Percentiles rank a stretch among this genome's conserved stretches.
phyloP scores from a whole-genome alignment of 1,140 invertebrate species.

The Eriocheir sinensis region DNA sequence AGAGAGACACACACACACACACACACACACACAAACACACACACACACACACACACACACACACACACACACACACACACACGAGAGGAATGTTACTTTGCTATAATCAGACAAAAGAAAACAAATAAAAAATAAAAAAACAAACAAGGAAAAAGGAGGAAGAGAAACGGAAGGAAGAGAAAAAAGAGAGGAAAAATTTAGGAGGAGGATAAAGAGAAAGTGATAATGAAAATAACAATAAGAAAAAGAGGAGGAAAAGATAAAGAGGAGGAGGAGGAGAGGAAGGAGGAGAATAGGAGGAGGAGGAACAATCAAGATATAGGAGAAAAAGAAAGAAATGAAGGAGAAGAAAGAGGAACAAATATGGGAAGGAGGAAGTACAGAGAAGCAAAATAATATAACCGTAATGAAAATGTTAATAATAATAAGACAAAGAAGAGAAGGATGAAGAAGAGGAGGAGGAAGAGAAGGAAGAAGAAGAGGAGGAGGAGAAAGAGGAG shows the following conservation, averaged over 20 bases:
- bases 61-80: slow-evolving; percentile 37
- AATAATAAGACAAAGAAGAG: background rate
- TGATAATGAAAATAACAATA: background rate
- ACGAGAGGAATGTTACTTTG: background rate
- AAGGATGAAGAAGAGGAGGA: background rate
- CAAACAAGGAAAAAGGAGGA: slow-evolving; percentile 6
- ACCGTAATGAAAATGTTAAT: background rate
- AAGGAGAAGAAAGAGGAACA: background rate
- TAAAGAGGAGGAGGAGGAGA: background rate
- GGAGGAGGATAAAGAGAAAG: background rate
- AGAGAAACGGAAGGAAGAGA: background rate
- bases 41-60: background rate
- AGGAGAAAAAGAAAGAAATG: background rate
- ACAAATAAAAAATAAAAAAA: background rate
- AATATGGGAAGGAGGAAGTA: background rate
- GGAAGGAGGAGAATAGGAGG: too few relatives aligned
- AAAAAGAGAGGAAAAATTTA: background rate
- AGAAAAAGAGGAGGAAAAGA: background rate
- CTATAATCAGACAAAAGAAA: background rate
- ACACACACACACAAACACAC: too few relatives aligned
- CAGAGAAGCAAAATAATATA: background rate
- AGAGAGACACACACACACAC: slow-evolving; percentile 41
- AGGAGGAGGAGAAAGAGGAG: background rate
- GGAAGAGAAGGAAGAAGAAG: background rate
- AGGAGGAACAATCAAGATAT: background rate